Base-by-base conservation (phyloP, 2,113 vertebrate genomes). In the Terrapene triunguis region DNA sequence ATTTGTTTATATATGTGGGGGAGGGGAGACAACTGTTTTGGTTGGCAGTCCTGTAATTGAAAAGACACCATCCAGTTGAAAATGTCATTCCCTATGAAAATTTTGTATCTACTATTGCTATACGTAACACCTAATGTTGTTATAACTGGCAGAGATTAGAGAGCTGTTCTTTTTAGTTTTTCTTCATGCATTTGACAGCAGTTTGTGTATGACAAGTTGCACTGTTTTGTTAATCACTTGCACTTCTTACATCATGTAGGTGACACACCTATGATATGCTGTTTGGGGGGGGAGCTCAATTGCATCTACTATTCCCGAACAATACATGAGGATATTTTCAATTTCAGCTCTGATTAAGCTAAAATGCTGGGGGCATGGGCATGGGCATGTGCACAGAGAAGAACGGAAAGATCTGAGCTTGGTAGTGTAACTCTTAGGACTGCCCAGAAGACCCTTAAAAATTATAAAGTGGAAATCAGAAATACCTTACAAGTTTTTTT, bases 271-370 rank as follows among this genome's bases (percentile, higher is more conserved):
- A 19, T 87, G 53, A 62, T 59, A 48, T 48, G 59, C 84, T 79
- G 42, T 57, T 87, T 19, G 44, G 44, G 44, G 44, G 8, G 88
- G 89, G 85, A 79, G 90, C 94, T 84, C 1, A 0, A 86, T 82
- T 51, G n/a, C 44, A 93, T 93, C 89, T 96, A 95, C 85, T 83
- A 3, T 2, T 57, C 50, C 74, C 8, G 25, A 24, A 1, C 50
- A 3, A 19, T 32, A 35, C 1, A 0, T 76, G 69, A 17, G 84
- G 0, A 0, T 16, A 2, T 78, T 54, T 32, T 10, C 0, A 1
- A 6, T 79, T 44, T 44, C 25, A 12, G 6, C 81, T 85, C 11
- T 74, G 82, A 25, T 79, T 74, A 50, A 32, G 62, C 62, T 82
- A 9, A 82, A 84, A n/a, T 2, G 24, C 0, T 0, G 27, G 29